Percentiles rank a stretch among this genome's conserved stretches.
Conservation (phyloP, 2,797 vertebrate species). For the Siniperca undulata region DNA sequence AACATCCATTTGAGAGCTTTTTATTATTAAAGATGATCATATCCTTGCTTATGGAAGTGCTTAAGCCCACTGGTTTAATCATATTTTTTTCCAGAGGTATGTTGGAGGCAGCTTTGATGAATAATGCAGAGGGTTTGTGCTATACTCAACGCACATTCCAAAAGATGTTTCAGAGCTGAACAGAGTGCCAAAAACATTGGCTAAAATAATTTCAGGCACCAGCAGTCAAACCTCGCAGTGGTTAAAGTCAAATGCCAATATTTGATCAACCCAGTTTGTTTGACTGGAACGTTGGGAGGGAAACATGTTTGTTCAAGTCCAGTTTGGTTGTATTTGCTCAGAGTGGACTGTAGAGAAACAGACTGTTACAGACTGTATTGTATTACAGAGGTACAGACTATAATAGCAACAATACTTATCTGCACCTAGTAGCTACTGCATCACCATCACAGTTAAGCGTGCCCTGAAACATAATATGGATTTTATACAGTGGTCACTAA, state of each 20-base stretch:
- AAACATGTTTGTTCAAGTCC: conserved; percentile 33
- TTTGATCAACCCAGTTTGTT: conserved; percentile 55
- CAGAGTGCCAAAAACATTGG: conserved; percentile 29
- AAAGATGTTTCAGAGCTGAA: conserved; percentile 27
- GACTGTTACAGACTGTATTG: conserved; percentile 10
- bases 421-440: conserved; percentile 47
- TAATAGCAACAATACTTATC: conserved; percentile 42
- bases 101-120: conserved; percentile 59
- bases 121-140: conserved; percentile 53
- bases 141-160: conserved; percentile 37
- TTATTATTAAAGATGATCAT: conserved; percentile 63
- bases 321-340: conserved; percentile 41
- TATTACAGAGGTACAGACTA: conserved; percentile 11
- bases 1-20: conserved; percentile 57
- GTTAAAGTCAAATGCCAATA: conserved; percentile 58
- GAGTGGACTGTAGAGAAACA: conserved; percentile 33
- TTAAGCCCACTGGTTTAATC: conserved; percentile 54
- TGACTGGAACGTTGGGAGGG: conserved; percentile 29
- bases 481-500: conserved; percentile 46
- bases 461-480: conserved; percentile 57
- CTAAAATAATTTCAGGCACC: conserved; percentile 40
- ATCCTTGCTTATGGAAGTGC: conserved; percentile 65
- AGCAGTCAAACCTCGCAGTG: conserved; percentile 27
- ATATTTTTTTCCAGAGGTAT: conserved; percentile 45
- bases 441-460: conserved; percentile 39